Evolutionary conservation across 2,888 invertebrate genomes (phyloP), one percentile per base, ranked within the genome.

Genomic region (Isotomurus palustris): DNA sequence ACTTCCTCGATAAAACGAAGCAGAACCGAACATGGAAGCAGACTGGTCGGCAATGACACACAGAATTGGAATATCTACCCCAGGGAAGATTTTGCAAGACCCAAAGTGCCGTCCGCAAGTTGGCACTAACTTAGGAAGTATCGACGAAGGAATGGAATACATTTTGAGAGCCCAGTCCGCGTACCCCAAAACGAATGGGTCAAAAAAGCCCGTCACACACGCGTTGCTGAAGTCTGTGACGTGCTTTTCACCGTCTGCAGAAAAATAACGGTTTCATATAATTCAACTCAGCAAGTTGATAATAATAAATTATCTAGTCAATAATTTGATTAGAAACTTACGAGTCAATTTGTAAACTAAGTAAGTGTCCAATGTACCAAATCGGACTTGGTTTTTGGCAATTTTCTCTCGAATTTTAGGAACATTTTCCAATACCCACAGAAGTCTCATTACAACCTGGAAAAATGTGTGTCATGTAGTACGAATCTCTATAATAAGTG

Each of bases 351-450:
- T 77, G 75, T 79, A 77, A 53, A 81, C 64, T 48, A 97, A 79
- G 93, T 94, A 99, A 0, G 93, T 90, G 73, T 97, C 97, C 53
- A 97, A 78, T 1, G 92, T 88, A 5, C 93, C 90, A 75, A 91
- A 88, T 66, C 84, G 81, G 36, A 84, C 82, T 48, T 74, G 72
- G 62, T 77, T 74, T 4, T 84, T 76, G 1, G 86, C 87, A 35
- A 70, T 67, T 56, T 68, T 70, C 65, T 80, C 76, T 72, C 83
- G 82, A 60, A 94, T 78, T 45, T 81, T 81, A 12, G 82, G 77
- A 59, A 88, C 80, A 72, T 91, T 84, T 69, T 86, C 79, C 32
- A 93, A 75, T 24, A 84, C 84, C 88, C 92, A 91, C 53, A 84
- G 75, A 56, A 95, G 77, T 58, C 92, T 79, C 69, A 88, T 77